A percentile compares a stretch with the other conserved stretches of the same genome.
phyloP scores from a whole-genome alignment of 2,888 invertebrate genomes.

The Carabus problematicus region DNA sequence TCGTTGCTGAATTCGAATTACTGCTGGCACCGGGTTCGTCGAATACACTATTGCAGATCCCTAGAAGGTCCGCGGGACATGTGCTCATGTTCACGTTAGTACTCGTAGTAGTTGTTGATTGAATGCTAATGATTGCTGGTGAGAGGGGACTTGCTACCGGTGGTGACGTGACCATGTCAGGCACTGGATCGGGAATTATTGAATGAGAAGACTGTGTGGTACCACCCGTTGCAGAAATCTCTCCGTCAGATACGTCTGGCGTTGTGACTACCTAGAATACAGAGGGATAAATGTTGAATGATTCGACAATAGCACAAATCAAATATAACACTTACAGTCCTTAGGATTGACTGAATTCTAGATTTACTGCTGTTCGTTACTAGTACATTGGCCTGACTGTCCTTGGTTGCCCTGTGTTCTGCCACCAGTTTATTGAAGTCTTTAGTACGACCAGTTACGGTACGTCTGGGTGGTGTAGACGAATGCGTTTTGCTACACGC shows the following conservation, averaged over 20 bases:
- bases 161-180: slow-evolving; percentile 18
- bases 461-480: slow-evolving; percentile 69
- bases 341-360: slow-evolving; percentile 30
- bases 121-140: slow-evolving; percentile 15
- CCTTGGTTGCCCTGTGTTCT: slow-evolving; percentile 62
- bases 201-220: slow-evolving; percentile 36
- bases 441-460: slow-evolving; percentile 74
- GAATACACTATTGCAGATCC: too few relatives aligned
- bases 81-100: background rate
- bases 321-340: slow-evolving; percentile 21
- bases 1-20: too few relatives aligned
- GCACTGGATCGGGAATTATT: slow-evolving; percentile 15
- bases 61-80: too few relatives aligned
- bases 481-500: slow-evolving; percentile 67
- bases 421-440: slow-evolving; percentile 74
- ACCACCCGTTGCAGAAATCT: slow-evolving; percentile 23
- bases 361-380: slow-evolving; percentile 22
- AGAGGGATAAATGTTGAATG: background rate
- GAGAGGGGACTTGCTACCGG: background rate
- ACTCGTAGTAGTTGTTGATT: background rate
- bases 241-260: slow-evolving; percentile 8
- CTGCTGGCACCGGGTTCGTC: too few relatives aligned
- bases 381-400: background rate
- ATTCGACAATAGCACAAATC: too few relatives aligned
- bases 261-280: slow-evolving; percentile 20